These are phyloP conservation scores for Lampropteryx suffumata DNA, from an alignment of 2,888 invertebrate genomes.

Conservation along the genomic window DNA sequence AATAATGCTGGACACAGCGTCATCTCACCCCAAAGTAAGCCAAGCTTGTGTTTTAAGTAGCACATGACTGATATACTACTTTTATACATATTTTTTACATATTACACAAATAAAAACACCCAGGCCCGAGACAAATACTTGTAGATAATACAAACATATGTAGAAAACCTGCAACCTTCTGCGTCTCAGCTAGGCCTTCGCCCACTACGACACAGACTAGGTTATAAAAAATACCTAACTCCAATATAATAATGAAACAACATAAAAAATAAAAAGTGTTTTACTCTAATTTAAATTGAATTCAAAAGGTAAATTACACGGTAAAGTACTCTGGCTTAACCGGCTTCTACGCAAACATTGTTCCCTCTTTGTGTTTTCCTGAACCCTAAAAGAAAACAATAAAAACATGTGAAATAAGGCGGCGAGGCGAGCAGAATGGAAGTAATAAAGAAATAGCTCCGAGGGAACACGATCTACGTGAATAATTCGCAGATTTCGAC, in stretches of 20 bases:
- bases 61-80: no score
- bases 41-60: no score
- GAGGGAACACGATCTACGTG: slow-evolving; percentile 53
- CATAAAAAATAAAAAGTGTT: slow-evolving; percentile 7
- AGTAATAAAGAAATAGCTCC: slow-evolving; percentile 70
- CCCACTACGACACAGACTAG: no score
- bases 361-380: slow-evolving; percentile 39
- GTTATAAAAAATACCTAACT: no score
- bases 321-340: slow-evolving; percentile 37
- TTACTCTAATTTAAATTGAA: slow-evolving; percentile 23
- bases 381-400: slow-evolving; percentile 49
- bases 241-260: background rate
- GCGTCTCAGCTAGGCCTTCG: no score
- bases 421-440: slow-evolving; percentile 51
- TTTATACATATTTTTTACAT: no score
- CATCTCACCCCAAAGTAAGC: no score
- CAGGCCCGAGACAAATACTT: no score
- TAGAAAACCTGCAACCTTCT: no score
- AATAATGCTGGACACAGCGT: no score
- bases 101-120: no score
- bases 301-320: slow-evolving; percentile 34
- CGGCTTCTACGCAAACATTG: slow-evolving; percentile 35
- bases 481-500: slow-evolving; percentile 61
- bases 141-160: no score
- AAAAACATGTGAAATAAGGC: slow-evolving; percentile 61